phyloP scores from a whole-genome alignment of 2,113 vertebrate species.

The Zingel zingel region DNA sequence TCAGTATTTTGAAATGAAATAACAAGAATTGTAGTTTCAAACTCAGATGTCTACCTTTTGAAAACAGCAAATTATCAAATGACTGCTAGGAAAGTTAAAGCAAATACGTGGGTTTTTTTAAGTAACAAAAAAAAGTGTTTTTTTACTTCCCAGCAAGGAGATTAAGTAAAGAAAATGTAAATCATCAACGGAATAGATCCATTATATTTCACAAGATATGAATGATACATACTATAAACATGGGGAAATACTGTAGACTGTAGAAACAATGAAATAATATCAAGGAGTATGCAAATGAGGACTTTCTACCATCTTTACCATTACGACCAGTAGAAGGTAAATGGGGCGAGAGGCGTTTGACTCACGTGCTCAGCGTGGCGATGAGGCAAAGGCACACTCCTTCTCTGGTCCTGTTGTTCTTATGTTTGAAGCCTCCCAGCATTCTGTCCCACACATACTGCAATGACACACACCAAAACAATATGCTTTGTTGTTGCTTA shows the following conservation, averaged over 20 bases:
- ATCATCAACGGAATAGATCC: neutral
- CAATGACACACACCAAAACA: slow-evolving; percentile 24
- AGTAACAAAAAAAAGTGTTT: too few relatives aligned
- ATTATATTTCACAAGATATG: neutral
- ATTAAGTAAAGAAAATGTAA: neutral
- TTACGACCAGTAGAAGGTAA: neutral
- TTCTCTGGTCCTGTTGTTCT: slow-evolving; percentile 98
- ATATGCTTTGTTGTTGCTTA: neutral
- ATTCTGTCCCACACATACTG: slow-evolving; percentile 98
- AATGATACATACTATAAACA: neutral
- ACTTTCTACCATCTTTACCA: neutral
- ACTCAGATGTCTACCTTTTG: neutral
- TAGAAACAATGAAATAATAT: neutral
- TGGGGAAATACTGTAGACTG: neutral
- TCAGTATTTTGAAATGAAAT: neutral
- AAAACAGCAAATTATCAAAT: neutral
- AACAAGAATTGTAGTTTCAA: neutral
- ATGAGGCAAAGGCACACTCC: slow-evolving; percentile 98
- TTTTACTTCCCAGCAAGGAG: neutral
- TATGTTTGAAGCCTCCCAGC: slow-evolving; percentile 98
- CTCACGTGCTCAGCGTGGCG: slow-evolving; percentile 94
- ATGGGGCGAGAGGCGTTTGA: neutral
- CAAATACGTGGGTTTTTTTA: neutral
- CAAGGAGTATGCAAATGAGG: neutral
- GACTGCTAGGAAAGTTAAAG: neutral